Base-by-base conservation (phyloP, 2,888 invertebrate species). In the Brachypalpus laphriformis region DNA sequence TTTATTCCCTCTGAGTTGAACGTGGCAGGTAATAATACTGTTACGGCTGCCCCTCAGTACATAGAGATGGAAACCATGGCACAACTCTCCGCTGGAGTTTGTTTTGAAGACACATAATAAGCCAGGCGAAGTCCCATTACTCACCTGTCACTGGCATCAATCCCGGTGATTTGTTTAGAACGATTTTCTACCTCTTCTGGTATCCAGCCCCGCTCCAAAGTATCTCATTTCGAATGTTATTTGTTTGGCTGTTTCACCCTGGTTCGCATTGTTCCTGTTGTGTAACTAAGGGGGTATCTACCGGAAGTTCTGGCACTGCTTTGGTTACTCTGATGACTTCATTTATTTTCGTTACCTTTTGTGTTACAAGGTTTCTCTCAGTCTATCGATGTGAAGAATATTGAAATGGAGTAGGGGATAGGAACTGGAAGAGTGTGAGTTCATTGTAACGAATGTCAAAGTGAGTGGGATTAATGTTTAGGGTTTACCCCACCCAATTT, bases 61-160 rank as follows among this genome's bases (percentile, higher is more conserved):
- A 51, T 3, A 31, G 14, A 9, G 22, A 49, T 18, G 42, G 28
- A 31, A 11, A 45, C 45, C 37, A 11, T 42, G 18, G 14, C 51
- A 18, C 8, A 14, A 45, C 56, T 11, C n/a, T n/a, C 16, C 37
- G 16, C 5, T 71, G 14, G 54, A 66, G 81, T 56, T 71, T 85
- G 47, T 72, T 71, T 72, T 76, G 68, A 63, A 51, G 81, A 86
- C 75, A 82, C 71, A 72, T 77, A 86, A 82, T 82, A 86, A 82
- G 82, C 82, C 81, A 49, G 76, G 72, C 86, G 72, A 77, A 77
- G 82, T 82, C 72, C 86, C 82, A 86, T 86, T 86, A 86, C 86
- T 86, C 82, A 86, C 86, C 82, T 86, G 86, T 77, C 86, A 86
- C 42, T 47, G 61, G 59, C 86, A 86, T 86, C 86, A 86, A 86